Evolutionary conservation across 1,140 invertebrate species (phyloP).

Genomic region (Cheumatopsyche charites): DNA sequence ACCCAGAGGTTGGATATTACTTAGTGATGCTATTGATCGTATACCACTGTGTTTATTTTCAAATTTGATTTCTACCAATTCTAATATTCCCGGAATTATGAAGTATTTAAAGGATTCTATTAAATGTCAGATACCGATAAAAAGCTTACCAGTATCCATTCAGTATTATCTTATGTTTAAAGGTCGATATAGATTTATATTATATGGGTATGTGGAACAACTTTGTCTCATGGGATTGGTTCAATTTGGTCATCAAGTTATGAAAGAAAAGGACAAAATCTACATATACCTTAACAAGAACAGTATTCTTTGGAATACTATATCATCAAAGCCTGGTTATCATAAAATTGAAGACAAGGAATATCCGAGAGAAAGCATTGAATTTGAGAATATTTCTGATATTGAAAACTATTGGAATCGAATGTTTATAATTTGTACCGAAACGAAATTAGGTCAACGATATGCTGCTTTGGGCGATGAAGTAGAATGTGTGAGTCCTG

Average conservation of each 20-base stretch:
- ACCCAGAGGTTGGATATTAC: constrained; percentile 69
- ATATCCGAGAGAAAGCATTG: constrained; percentile 62
- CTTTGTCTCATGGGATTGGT: constrained; percentile 70
- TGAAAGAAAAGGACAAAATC: constrained; percentile 74
- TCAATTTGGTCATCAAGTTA: constrained; percentile 70
- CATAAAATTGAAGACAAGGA: constrained; percentile 64
- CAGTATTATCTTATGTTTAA: constrained; percentile 63
- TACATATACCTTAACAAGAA: constrained; percentile 72
- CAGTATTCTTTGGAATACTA: constrained; percentile 69
- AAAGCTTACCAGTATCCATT: constrained; percentile 61
- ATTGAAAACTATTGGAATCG: constrained; percentile 74
- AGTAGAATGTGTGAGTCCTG: constrained; percentile 25
- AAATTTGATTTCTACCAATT: constrained; percentile 66
- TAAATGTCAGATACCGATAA: constrained; percentile 66
- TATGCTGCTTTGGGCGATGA: constrained; percentile 29
- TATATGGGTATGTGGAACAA: constrained; percentile 63
- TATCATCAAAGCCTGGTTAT: constrained; percentile 65
- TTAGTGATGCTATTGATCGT: constrained; percentile 71
- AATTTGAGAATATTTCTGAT: constrained; percentile 61
- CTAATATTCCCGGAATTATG: constrained; percentile 63
- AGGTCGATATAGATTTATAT: constrained; percentile 69
- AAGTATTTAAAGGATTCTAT: constrained; percentile 70
- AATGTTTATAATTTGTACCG: constrained; percentile 68
- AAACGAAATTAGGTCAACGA: constrained; percentile 56
- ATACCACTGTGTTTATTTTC: constrained; percentile 74